These are phyloP conservation scores for Electrophaes corylata DNA, from an alignment of 2,888 invertebrate species.

Conservation along the genomic window DNA sequence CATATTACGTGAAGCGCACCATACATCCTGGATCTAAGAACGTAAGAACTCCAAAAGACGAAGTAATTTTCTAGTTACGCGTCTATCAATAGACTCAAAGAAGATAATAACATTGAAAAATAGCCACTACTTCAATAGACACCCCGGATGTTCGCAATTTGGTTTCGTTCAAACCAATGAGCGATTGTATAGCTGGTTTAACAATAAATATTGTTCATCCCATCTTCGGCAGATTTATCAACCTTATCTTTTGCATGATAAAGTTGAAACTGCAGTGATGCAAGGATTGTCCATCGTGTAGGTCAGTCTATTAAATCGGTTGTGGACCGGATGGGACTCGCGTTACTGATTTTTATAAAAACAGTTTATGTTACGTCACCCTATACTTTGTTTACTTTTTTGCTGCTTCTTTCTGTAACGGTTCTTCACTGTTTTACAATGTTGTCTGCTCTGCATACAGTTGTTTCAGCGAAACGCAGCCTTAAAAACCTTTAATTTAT, in stretches of 20 bases:
- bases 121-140: conserved; percentile 68
- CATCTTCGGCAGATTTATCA: conserved; percentile 46
- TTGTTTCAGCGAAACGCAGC: no score
- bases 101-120: conserved; percentile 58
- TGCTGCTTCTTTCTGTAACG: conserved; percentile 29
- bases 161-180: conserved; percentile 78
- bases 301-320: conserved; percentile 80
- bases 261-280: conserved; percentile 45
- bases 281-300: conserved; percentile 68
- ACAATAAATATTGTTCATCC: conserved; percentile 82
- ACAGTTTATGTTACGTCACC: conserved; percentile 73
- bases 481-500: no score
- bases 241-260: conserved; percentile 12
- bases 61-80: conserved; percentile 68
- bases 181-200: conserved; percentile 73
- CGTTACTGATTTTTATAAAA: conserved; percentile 77
- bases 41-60: conserved; percentile 49
- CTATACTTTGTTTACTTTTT: conserved; percentile 55
- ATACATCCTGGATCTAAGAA: conserved; percentile 55
- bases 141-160: conserved; percentile 83
- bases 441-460: no score
- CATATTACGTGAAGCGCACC: conserved; percentile 52
- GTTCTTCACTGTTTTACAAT: conserved; percentile 20
- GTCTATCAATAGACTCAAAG: conserved; percentile 53
- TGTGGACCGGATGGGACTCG: conserved; percentile 72